Conservation (phyloP, 2,113 vertebrate genomes). For the Ochotona curzoniae region DNA sequence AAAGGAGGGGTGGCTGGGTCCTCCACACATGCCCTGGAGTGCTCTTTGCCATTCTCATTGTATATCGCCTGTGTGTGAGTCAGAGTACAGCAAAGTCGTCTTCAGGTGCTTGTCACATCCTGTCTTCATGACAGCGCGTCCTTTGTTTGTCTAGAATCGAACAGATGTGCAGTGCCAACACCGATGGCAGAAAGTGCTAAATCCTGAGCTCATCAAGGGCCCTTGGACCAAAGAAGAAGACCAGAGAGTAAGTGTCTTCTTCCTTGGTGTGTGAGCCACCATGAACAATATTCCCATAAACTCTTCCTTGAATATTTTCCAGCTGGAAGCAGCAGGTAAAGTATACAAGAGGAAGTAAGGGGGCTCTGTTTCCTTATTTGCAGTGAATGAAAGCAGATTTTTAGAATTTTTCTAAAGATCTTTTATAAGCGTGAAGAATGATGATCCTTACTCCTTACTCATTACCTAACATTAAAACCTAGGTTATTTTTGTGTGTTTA, state of each 20-base stretch:
- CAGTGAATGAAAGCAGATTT: constrained; percentile 64
- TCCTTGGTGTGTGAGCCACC: not conserved
- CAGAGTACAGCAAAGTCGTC: not conserved
- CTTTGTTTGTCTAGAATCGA: constrained; percentile 90
- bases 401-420: constrained; percentile 76
- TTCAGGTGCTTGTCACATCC: not conserved
- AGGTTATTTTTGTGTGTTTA: constrained; percentile 86
- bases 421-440: constrained; percentile 69
- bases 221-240: constrained; percentile 99
- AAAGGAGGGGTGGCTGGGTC: not conserved
- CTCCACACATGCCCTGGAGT: not conserved
- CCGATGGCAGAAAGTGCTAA: constrained; percentile 99
- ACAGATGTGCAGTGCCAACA: constrained; percentile 99
- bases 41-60: not conserved
- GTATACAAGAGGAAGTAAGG: constrained; percentile 61
- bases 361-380: constrained; percentile 48
- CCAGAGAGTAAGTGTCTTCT: constrained; percentile 92
- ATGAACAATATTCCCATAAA: constrained; percentile 46
- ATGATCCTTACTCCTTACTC: constrained; percentile 71
- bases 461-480: constrained; percentile 82
- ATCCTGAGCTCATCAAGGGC: constrained; percentile 99
- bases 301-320: constrained; percentile 39
- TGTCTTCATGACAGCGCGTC: not conserved
- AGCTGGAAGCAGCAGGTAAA: constrained; percentile 60
- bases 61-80: not conserved